Evolutionary conservation across 2,113 vertebrate genomes (phyloP).

Genomic region (Eubucco bourcierii): DNA sequence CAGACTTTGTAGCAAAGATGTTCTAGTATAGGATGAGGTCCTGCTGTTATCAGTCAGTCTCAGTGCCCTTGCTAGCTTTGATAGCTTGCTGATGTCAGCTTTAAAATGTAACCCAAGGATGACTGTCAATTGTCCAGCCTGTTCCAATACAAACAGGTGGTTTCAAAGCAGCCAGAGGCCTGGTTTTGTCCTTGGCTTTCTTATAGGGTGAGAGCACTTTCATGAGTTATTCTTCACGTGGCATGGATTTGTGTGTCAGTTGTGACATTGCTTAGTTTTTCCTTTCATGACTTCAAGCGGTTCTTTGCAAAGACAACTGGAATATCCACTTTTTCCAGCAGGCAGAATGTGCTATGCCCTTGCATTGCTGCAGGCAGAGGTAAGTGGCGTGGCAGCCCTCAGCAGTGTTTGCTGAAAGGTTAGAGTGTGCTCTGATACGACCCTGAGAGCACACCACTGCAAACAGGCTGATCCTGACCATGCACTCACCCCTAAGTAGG

Average conservation of each 20-base stretch:
- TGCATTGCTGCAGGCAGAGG: neutral
- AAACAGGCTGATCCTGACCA: neutral
- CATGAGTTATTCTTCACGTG: neutral
- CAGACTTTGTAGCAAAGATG: neutral
- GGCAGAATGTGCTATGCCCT: neutral
- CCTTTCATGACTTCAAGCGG: neutral
- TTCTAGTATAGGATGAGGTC: neutral
- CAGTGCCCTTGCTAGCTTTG: neutral
- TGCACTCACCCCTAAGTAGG: neutral
- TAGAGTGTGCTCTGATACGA: neutral
- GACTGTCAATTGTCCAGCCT: neutral
- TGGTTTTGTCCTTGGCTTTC: neutral
- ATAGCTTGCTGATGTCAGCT: neutral
- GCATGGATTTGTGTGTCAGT: neutral
- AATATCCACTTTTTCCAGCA: neutral
- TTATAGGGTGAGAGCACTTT: neutral
- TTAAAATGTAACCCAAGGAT: neutral
- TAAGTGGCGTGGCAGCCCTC: neutral
- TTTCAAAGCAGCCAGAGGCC: neutral
- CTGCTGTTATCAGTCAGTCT: neutral
- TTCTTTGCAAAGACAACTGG: neutral
- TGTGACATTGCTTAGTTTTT: neutral
- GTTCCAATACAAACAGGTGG: neutral
- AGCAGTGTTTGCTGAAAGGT: neutral
- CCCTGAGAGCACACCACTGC: neutral